A percentile compares a stretch with the other conserved stretches of the same genome.
These are phyloP conservation scores for Aphodius granarius DNA, from an alignment of 2,888 invertebrate species.

Conservation along the genomic window DNA sequence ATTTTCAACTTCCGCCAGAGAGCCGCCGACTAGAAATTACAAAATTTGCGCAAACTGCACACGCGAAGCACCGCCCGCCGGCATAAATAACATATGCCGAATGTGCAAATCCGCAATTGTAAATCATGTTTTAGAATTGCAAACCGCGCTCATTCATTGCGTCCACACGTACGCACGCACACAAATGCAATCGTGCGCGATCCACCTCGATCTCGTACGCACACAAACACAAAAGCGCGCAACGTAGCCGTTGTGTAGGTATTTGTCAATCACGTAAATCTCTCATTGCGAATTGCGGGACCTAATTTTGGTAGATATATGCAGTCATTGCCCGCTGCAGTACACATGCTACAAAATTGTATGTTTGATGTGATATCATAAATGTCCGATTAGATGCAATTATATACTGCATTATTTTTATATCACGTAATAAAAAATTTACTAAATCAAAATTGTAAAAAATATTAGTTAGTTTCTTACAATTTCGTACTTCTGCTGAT, in stretches of 20 bases:
- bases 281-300: background rate
- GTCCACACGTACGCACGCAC: background rate
- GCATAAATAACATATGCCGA: background rate
- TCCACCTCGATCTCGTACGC: background rate
- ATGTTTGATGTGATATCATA: background rate
- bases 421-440: no score
- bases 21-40: background rate
- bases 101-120: slow-evolving; percentile 7
- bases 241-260: background rate
- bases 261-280: background rate
- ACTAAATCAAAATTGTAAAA: no score
- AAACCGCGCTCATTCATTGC: background rate
- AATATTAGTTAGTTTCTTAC: no score
- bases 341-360: background rate
- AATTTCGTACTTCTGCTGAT: no score
- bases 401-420: no score
- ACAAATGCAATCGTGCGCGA: background rate
- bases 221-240: background rate
- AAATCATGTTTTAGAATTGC: slow-evolving; percentile 15
- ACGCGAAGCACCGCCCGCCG: background rate
- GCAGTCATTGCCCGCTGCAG: background rate
- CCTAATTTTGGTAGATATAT: background rate
- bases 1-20: background rate
- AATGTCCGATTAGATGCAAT: background rate
- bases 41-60: background rate